Percentiles rank a stretch among this genome's conserved stretches.
Conservation (phyloP, 2,888 invertebrate genomes). For the Stegana nigrithorax region DNA sequence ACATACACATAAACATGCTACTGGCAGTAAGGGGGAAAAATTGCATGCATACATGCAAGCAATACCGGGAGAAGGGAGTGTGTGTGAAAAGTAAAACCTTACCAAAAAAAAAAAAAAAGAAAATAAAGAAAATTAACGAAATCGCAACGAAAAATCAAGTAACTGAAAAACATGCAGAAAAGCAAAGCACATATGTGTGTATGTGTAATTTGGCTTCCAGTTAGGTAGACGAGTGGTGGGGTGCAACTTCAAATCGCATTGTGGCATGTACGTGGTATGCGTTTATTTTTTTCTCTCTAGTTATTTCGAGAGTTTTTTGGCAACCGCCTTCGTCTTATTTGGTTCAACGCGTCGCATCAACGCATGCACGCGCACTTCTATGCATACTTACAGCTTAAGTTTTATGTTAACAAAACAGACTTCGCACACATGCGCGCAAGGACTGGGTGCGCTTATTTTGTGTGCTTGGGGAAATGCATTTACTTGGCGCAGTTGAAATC, state of each 20-base stretch:
- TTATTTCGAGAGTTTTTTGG: no score
- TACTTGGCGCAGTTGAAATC: constrained; percentile 35
- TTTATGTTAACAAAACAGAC: constrained; percentile 50
- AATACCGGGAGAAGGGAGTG: background rate
- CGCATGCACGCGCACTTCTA: constrained; percentile 3
- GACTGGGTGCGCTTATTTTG: background rate
- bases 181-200: background rate
- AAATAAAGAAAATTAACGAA: background rate
- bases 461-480: background rate
- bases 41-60: background rate
- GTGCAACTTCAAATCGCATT: no score
- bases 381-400: constrained; percentile 49
- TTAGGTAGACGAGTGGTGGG: no score
- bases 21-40: background rate
- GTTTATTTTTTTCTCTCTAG: no score
- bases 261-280: no score
- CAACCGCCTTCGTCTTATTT: no score
- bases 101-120: background rate
- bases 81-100: background rate
- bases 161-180: no score
- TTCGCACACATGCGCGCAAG: background rate
- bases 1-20: background rate
- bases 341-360: background rate
- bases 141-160: background rate
- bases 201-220: no score